Conservation (phyloP, 2,797 vertebrate species). For the Glossophaga mutica region DNA sequence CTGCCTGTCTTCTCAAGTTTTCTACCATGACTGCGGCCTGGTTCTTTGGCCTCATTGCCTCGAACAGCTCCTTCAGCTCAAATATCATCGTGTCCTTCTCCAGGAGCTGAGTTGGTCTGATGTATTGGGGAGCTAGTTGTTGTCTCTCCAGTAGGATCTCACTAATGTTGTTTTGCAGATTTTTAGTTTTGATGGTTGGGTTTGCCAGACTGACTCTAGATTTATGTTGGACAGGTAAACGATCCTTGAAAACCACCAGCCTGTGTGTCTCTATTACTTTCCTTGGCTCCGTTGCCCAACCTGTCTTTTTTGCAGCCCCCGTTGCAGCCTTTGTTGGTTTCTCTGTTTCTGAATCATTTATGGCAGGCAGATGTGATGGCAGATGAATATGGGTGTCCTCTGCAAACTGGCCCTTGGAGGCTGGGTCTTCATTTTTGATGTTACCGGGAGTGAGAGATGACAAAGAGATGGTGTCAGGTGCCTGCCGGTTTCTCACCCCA, state of each 20-base stretch:
- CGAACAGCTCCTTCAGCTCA: too few relatives aligned
- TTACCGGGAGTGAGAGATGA: not conserved
- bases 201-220: not conserved
- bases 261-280: not conserved
- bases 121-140: not conserved
- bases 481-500: not conserved
- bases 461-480: not conserved
- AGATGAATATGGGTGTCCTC: not conserved
- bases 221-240: not conserved
- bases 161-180: not conserved
- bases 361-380: not conserved
- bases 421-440: too few relatives aligned
- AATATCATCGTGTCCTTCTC: too few relatives aligned
- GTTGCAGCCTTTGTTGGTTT: not conserved
- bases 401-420: not conserved
- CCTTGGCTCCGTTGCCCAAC: not conserved
- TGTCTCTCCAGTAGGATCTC: not conserved
- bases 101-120: not conserved
- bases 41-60: too few relatives aligned
- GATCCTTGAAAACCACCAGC: too few relatives aligned
- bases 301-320: not conserved
- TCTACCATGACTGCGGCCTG: too few relatives aligned
- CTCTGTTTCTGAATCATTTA: not conserved
- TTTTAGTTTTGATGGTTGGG: not conserved
- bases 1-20: too few relatives aligned